Evolutionary conservation across 1,140 invertebrate species (phyloP), one percentile per base, ranked within the genome.

Genomic region (Schlechtendalia chinensis): DNA sequence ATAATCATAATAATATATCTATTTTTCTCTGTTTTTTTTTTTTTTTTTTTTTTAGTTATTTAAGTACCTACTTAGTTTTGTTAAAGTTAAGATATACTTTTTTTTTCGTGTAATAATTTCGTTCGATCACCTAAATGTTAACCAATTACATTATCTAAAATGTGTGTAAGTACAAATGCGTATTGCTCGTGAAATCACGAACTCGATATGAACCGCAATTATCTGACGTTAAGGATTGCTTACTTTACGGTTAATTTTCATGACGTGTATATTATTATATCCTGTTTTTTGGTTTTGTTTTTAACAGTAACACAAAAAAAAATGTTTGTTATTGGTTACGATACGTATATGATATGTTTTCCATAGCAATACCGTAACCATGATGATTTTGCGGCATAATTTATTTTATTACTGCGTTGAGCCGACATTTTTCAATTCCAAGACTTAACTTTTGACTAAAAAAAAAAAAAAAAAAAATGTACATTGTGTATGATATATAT

Each of bases 401-500:
- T n/a, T 29, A 14, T 71, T 29, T 29, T 54, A 53, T 27, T n/a
- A 53, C 11, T 29, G 50, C 69, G 53, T 72, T 24, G 27, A 53
- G 24, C 67, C 16, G 50, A 54, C 47, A 54, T 72, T n/a, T 72
- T 29, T 54, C 22, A 10, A 54, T 72, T 72, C 47, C 47, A 72
- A 72, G 69, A 72, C 69, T 72, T 72, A 72, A 53, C 65, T 71
- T 39, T 71, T 71, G 47, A 71, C 17, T 53, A 71, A 53, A 71
- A 71, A 69, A 47, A 69, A n/a, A 58, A 10, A 61, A 61, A 14
- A 63, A 32, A 29, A 27, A 69, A 54, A 22, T 77, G 72, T 77
- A 77, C 54, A 77, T 77, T 77, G 72, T 77, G 72, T 77, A 77
- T 59, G 56, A 77, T 77, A 77, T 77, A 77, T 77, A 77, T 77